A percentile compares a stretch with the other conserved stretches of the same genome.
Evolutionary conservation across 2,797 vertebrate species (phyloP).

Genomic region (Sarcophilus harrisii): DNA sequence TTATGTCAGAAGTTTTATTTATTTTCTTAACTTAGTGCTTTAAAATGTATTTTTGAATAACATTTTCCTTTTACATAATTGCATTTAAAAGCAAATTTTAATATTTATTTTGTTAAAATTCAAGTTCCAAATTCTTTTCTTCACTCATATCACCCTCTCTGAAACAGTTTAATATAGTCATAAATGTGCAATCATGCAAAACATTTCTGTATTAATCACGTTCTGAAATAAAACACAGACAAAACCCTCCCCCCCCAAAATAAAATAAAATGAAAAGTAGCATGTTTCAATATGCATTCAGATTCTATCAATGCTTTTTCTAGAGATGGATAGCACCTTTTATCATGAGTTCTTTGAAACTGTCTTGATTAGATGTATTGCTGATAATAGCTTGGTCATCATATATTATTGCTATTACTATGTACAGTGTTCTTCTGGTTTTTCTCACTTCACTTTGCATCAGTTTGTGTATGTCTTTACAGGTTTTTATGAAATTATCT

Average conservation of each 20-base stretch:
- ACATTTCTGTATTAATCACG: background rate
- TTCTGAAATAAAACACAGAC: background rate
- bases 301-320: no score
- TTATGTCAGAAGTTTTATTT: background rate
- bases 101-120: background rate
- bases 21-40: background rate
- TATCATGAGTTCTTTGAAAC: no score
- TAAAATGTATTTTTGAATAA: background rate
- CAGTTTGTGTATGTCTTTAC: no score
- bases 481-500: no score
- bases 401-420: no score
- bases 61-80: background rate
- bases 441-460: no score
- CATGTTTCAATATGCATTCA: no score
- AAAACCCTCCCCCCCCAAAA: background rate
- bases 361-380: no score
- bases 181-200: background rate
- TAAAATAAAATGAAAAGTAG: no score
- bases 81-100: background rate
- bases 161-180: background rate
- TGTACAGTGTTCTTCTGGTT: no score
- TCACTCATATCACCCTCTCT: background rate
- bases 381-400: no score
- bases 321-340: no score
- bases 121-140: background rate